Conservation (phyloP, 2,113 vertebrate genomes). For the Centropristis striata region DNA sequence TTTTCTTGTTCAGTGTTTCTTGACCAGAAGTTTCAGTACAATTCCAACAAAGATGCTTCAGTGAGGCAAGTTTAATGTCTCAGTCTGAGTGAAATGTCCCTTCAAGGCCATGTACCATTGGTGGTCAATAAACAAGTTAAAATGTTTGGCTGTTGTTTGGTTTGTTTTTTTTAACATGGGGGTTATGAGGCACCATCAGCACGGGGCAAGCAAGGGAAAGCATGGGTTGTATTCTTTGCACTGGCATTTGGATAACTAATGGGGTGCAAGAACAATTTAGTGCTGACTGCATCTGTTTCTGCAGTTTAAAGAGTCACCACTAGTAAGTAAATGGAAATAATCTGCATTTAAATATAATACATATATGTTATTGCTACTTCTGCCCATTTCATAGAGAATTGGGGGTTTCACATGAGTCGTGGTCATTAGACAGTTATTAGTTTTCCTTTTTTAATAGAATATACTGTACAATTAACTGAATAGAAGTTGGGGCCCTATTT, state of each 20-base stretch:
- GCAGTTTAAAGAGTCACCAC: conserved; percentile 33
- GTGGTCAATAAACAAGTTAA: conserved; percentile 66
- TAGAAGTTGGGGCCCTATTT: too few relatives aligned
- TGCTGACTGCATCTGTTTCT: too few relatives aligned
- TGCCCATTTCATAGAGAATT: too few relatives aligned
- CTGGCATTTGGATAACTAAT: conserved; percentile 54
- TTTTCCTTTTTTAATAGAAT: too few relatives aligned
- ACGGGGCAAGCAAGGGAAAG: conserved; percentile 40
- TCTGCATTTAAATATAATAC: conserved; percentile 1
- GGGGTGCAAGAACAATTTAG: conserved; percentile 1
- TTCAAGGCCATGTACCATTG: conserved; percentile 9
- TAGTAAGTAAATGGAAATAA: conserved; percentile 29
- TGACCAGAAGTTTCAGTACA: not conserved
- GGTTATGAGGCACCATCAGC: conserved; percentile 54
- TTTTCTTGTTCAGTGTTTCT: not conserved
- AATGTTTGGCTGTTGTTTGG: conserved; percentile 8
- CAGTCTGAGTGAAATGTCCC: not conserved
- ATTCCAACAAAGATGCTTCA: not conserved
- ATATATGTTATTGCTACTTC: conserved; percentile 14
- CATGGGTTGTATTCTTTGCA: conserved; percentile 19
- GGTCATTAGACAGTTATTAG: too few relatives aligned
- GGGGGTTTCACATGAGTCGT: too few relatives aligned
- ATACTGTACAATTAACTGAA: too few relatives aligned
- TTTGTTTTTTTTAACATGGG: not conserved
- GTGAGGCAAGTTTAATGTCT: conserved; percentile 17